A percentile compares a stretch with the other conserved stretches of the same genome.
Conservation (phyloP, 1,140 invertebrate species). For the Papilio dardanus region DNA sequence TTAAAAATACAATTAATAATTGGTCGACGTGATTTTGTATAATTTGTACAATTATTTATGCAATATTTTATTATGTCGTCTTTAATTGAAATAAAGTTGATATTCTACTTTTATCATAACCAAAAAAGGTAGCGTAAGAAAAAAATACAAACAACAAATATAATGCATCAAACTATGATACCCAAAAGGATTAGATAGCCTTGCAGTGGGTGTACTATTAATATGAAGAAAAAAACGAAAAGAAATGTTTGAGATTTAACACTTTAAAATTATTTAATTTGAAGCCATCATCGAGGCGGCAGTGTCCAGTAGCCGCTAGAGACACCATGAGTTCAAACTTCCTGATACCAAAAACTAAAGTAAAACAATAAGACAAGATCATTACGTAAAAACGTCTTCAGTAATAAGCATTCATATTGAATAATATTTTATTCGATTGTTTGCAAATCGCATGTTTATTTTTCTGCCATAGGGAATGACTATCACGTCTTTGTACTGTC, state of each 20-base stretch:
- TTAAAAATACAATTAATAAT: too few species aligned
- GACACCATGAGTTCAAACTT: neutral
- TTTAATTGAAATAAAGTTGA: neutral
- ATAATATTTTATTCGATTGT: neutral
- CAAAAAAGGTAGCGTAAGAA: neutral
- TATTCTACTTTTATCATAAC: neutral
- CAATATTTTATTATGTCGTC: too few species aligned
- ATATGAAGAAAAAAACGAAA: constrained; percentile 4
- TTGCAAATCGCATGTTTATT: neutral
- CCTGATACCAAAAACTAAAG: neutral
- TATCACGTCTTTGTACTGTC: neutral
- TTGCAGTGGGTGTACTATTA: constrained; percentile 9
- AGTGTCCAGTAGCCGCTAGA: neutral
- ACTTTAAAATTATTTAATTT: constrained; percentile 32
- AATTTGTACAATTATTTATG: too few species aligned
- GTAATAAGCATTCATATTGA: too few species aligned
- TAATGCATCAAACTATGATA: neutral
- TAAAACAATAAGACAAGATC: too few species aligned
- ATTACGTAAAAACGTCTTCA: too few species aligned
- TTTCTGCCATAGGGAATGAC: neutral
- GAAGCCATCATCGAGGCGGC: constrained; percentile 11
- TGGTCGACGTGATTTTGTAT: too few species aligned
- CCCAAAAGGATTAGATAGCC: constrained; percentile 11
- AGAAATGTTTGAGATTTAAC: constrained; percentile 1
- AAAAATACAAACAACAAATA: neutral